Conservation (phyloP, 2,797 vertebrate species). For the Aulostomus chinensis region DNA sequence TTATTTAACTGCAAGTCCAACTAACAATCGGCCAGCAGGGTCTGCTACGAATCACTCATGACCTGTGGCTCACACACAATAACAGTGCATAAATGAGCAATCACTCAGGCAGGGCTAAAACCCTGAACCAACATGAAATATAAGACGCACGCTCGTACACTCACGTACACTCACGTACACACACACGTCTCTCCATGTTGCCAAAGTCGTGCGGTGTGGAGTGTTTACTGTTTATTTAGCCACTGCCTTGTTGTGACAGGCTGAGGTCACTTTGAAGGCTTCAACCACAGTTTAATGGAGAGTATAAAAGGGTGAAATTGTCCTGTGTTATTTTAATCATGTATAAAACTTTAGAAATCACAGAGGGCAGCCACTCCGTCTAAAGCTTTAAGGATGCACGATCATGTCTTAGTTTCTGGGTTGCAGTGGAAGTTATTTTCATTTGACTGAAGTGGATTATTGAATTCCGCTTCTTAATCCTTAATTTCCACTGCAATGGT, state of each 20-base stretch:
- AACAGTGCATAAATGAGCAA: conserved; percentile 49
- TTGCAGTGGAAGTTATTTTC: conserved; percentile 1
- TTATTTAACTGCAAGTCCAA: conserved; percentile 19
- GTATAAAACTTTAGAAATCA: no score
- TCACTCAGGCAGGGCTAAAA: conserved; percentile 39
- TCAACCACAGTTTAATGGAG: conserved; percentile 17
- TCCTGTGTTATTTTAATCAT: no score
- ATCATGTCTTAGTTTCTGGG: not conserved
- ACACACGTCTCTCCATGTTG: conserved; percentile 24
- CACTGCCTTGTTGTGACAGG: conserved; percentile 2
- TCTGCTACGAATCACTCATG: conserved; percentile 32
- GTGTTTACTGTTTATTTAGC: conserved; percentile 49
- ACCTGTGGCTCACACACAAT: conserved; percentile 23
- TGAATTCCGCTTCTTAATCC: no score
- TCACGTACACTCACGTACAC: conserved; percentile 11
- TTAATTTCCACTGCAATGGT: no score
- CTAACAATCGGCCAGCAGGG: conserved; percentile 12
- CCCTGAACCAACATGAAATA: conserved; percentile 25
- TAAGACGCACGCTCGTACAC: no score
- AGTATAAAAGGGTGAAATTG: no score
- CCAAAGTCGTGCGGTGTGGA: conserved; percentile 39
- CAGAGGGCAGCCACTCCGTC: no score
- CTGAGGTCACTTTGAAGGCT: conserved; percentile 3
- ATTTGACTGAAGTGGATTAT: no score
- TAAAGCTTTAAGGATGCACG: conserved; percentile 11